A percentile compares a stretch with the other conserved stretches of the same genome.
phyloP scores from a whole-genome alignment of 2,113 vertebrate species.

The Kobus ellipsiprymnus region DNA sequence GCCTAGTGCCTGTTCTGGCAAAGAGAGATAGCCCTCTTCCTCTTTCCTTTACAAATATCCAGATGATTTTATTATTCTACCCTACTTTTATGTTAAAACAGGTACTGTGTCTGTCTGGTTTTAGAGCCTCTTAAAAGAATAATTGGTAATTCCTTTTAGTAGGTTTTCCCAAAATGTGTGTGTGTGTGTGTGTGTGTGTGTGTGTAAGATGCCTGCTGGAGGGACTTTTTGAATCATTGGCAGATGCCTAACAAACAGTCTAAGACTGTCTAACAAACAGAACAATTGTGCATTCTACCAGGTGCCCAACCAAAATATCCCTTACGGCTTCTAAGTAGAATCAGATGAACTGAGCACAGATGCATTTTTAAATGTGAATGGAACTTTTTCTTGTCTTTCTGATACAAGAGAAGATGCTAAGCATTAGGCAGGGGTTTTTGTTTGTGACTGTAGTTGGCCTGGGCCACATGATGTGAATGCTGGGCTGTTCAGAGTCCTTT shows the following conservation, averaged over 20 bases:
- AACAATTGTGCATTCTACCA: background rate
- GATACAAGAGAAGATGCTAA: slow-evolving; percentile 1
- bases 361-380: background rate
- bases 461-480: background rate
- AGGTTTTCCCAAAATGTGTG: background rate
- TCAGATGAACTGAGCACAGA: slow-evolving; percentile 18
- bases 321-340: background rate
- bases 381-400: slow-evolving; percentile 32
- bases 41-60: background rate
- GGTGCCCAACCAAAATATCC: background rate
- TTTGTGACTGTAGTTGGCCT: background rate
- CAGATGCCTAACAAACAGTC: background rate
- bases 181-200: background rate
- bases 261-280: background rate
- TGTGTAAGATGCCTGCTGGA: background rate
- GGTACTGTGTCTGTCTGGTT: background rate
- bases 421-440: background rate
- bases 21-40: background rate
- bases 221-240: slow-evolving; percentile 2
- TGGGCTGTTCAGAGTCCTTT: background rate
- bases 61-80: background rate
- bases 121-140: background rate
- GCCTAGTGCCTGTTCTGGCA: background rate
- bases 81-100: slow-evolving; percentile 34
- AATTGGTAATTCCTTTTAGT: background rate